Evolutionary conservation across 2,888 invertebrate species (phyloP), one percentile per base, ranked within the genome.

Genomic region (Pseudeuparius sepicola): DNA sequence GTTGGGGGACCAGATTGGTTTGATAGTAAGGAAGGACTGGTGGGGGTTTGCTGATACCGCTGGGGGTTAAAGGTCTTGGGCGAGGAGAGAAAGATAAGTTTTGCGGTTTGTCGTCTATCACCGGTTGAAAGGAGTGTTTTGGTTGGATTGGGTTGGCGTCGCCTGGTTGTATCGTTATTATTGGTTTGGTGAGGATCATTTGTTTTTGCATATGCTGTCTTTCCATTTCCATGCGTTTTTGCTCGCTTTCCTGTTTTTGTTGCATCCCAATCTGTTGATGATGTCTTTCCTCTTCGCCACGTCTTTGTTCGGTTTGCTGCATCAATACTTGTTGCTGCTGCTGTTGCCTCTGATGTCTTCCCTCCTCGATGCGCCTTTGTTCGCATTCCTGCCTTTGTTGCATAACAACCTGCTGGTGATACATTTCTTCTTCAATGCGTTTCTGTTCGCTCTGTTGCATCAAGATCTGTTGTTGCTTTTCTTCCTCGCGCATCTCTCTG

Each of bases 1-100:
- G 73, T 25, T 75, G 75, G n/a, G 76, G 70, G 17, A 80, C 75
- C 46, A 85, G 65, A 58, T 80, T 78, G 59, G 76, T 76, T 61
- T 87, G 86, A 55, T 87, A 87, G 49, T 73, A 75, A 5, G 86
- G 86, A 46, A 87, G 74, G 31, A 75, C 67, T 7, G 83, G 75
- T 2, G 81, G 79, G 14, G 84, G 79, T 59, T 78, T 78, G 54
- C 81, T 82, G 37, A 75, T 77, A 62, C 73, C 60, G 52, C 78
- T 78, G 1, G 84, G 82, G 12, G 82, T 82, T 38, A 69, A 66
- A 3, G 82, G 70, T 36, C 79, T 66, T 42, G 59, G 56, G 38
- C 64, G 52, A 2, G 72, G 68, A 9, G 75, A 74, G 39, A 66
- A 67, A 39, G 68, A 65, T 23, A 70, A 60, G 40, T 60, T 60